A percentile compares a stretch with the other conserved stretches of the same genome.
Evolutionary conservation across 2,113 vertebrate species (phyloP).

Genomic region (Anarhynchus alexandrinus): DNA sequence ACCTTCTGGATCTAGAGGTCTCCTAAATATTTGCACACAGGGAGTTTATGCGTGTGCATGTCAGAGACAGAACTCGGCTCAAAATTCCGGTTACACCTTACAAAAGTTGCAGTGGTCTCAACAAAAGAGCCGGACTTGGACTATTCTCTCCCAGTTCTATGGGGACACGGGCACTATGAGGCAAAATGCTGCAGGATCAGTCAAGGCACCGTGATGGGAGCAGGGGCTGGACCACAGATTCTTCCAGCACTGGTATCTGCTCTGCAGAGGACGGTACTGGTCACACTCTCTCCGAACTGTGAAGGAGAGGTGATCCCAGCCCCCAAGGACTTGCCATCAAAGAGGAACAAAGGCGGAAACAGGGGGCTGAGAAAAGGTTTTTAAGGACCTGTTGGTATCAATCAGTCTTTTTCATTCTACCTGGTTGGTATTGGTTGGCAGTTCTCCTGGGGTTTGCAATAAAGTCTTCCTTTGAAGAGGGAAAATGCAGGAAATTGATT

Average conservation of each 20-base stretch:
- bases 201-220: accelerated
- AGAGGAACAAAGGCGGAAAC: background rate
- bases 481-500: background rate
- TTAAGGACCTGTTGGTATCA: background rate
- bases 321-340: background rate
- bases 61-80: background rate
- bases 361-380: background rate
- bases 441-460: background rate
- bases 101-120: background rate
- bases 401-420: background rate
- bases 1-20: background rate
- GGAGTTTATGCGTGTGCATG: background rate
- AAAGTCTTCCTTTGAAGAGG: background rate
- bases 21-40: background rate
- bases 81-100: background rate
- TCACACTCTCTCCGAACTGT: background rate
- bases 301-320: background rate
- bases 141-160: background rate
- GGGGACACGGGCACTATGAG: background rate
- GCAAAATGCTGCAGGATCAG: background rate
- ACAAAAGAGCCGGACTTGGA: background rate
- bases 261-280: background rate
- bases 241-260: background rate
- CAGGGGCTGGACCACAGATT: background rate
- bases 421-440: background rate